Evolutionary conservation across 2,113 vertebrate species (phyloP), one percentile per base, ranked within the genome.

Genomic region (Gorsachius goisagi): DNA sequence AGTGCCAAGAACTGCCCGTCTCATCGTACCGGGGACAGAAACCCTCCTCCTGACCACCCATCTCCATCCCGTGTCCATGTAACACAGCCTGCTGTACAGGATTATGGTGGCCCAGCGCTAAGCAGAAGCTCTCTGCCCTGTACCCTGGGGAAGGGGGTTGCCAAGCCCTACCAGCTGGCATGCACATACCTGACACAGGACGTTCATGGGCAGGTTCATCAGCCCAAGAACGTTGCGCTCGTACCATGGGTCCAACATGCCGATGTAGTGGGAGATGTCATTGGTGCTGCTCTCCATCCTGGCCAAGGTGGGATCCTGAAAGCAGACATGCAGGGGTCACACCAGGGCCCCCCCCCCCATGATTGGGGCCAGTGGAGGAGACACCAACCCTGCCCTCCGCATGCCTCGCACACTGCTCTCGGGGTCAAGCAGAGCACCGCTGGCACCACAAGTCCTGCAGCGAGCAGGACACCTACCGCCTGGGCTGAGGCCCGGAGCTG

Each of bases 211-310:
- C 63, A 99, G 96, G 90, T 98, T 98, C 93, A 99, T 99, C 91
- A 99, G 97, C 83, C 98, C 99, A 27, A 99, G 98, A 41, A 99
- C 98, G 11, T 99, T 99, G 81, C 99, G 98, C 94, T 99, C 98
- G 53, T 99, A 99, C 99, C 99, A 99, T 27, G 99, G 99, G 94
- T 99, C 99, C 94, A 99, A 96, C 99, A 99, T 98, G n/a, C 99
- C 99, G 3, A 99, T 97, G 95, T 99, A 99, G 90, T 98, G 98
- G 59, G 99, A 99, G 67, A 99, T 99, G 89, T 99, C 99, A 2
- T 99, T 99, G 80, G 99, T 99, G 96, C 99, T 99, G 98, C 98
- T 97, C 69, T 98, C 98, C 47, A 50, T 68, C 91, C 89, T 73
- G 6, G 78, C 49, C 1, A 12, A 4, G 15, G 83, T 37, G 14